Base-by-base conservation (phyloP, 37 sponge, comb jelly and placozoan species). In the Spongilla lacustris region DNA sequence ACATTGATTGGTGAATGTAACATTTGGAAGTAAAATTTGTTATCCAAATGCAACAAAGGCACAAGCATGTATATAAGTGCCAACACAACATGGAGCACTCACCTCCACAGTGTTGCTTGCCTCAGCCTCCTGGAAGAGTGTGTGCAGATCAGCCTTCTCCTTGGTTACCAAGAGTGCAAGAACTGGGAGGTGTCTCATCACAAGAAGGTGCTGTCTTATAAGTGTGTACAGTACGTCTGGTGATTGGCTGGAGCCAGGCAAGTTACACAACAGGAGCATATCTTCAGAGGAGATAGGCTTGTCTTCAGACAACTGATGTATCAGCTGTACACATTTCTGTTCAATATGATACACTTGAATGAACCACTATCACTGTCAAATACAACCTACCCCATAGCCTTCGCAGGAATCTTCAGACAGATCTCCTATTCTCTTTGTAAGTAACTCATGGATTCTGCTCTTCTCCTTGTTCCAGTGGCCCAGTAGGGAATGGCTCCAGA, bases 401-500 rank as follows among this genome's bases (percentile, higher is more conserved):
- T 74, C 83, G 1, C 36, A 26, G 1, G 46, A 67, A 0, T 22
- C 73, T 29, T 49, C 75, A 13, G 66, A 23, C 48, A 76, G 22
- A 36, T 79, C 87, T 38, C 82, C 88, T 46, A 88, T 34, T 24
- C 67, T 82, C 33, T 67, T 30, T 31, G 30, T 31, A 36, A 89
- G 30, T 84, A 72, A 48, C 14, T 90, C 86, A 25, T 86, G 28
- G 41, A 90, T 50, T 46, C 72, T 67, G 24, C 48, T 84, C 32
- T 73, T 76, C 32, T 35, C 3, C 24, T 41, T 77, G 28, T 34
- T 80, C 93, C 89, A 89, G 14, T 88, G 69, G 13, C 25, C 9
- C 30, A 87, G 58, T 19, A 80, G 90, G 36, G 85, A 73, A 5
- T 79, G 70, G 76, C 91, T 93, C 96, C 93, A 92, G 21, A 95